phyloP scores from a whole-genome alignment of 2,797 vertebrate species.

The Sebastolobus altivelis region DNA sequence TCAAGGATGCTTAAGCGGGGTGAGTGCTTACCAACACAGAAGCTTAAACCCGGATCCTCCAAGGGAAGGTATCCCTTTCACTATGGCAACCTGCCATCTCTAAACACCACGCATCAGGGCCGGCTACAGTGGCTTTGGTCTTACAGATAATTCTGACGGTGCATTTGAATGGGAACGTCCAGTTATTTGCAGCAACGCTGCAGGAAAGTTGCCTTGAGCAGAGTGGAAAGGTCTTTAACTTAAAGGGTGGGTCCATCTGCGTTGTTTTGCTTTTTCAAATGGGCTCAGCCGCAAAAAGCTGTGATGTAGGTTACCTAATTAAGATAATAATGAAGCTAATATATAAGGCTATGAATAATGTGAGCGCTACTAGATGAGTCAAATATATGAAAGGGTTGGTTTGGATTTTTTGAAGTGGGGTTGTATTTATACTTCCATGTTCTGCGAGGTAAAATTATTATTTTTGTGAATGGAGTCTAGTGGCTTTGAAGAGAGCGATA shows the following conservation, averaged over 20 bases:
- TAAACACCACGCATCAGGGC: slow-evolving; percentile 44
- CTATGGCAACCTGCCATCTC: slow-evolving; percentile 63
- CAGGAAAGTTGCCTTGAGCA: background rate
- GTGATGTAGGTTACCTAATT: too few species aligned
- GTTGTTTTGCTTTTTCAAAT: too few species aligned
- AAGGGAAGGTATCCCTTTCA: slow-evolving; percentile 62
- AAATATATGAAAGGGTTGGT: too few species aligned
- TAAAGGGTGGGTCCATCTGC: background rate
- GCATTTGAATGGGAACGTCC: slow-evolving; percentile 7
- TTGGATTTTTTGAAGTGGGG: too few species aligned
- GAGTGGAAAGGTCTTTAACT: background rate
- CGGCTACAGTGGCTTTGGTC: slow-evolving; percentile 34
- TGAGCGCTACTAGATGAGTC: too few species aligned
- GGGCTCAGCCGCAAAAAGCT: too few species aligned
- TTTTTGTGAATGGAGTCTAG: too few species aligned
- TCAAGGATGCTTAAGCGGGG: slow-evolving; percentile 68
- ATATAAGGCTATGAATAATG: too few species aligned
- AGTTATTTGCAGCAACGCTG: slow-evolving; percentile 6
- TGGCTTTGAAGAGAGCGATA: too few species aligned
- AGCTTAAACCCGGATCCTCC: slow-evolving; percentile 66
- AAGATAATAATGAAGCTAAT: too few species aligned
- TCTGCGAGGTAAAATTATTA: too few species aligned
- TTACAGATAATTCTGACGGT: slow-evolving; percentile 28
- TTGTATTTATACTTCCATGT: too few species aligned
- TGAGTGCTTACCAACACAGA: slow-evolving; percentile 60